These are phyloP conservation scores for Metopia argyrocephala DNA, from an alignment of 2,888 invertebrate genomes.

Conservation along the genomic window DNA sequence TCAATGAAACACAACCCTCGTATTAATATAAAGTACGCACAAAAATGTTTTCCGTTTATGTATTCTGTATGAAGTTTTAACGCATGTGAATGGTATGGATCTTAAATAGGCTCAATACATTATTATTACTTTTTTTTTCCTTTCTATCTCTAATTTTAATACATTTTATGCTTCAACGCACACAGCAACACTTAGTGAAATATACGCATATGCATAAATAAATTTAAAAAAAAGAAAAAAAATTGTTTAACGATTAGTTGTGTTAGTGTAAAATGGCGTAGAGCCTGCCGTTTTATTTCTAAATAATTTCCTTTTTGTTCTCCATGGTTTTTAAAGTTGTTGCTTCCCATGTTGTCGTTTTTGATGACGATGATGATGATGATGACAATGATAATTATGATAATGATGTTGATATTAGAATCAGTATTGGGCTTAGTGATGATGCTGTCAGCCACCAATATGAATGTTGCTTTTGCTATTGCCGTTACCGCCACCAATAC, in stretches of 20 bases:
- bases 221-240: constrained; percentile 47
- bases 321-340: constrained; percentile 21
- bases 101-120: constrained; percentile 56
- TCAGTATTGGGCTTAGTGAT: neutral
- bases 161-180: constrained; percentile 44
- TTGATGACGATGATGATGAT: constrained; percentile 11
- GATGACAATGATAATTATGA: too few species aligned
- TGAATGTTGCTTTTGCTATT: too few species aligned
- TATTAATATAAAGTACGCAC: neutral
- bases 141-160: constrained; percentile 41
- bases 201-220: constrained; percentile 16
- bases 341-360: constrained; percentile 5
- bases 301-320: constrained; percentile 13
- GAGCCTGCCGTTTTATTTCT: constrained; percentile 44
- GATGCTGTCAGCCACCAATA: constrained; percentile 13
- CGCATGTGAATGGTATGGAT: constrained; percentile 30
- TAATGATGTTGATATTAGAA: neutral
- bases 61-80: constrained; percentile 39
- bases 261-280: constrained; percentile 63
- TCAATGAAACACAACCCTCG: neutral
- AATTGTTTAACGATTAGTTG: constrained; percentile 66
- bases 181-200: neutral
- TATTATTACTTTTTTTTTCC: constrained; percentile 11
- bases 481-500: constrained; percentile 17
- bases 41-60: constrained; percentile 30